Conservation (phyloP, 1,140 invertebrate species). For the Tetragonula clypearis region DNA sequence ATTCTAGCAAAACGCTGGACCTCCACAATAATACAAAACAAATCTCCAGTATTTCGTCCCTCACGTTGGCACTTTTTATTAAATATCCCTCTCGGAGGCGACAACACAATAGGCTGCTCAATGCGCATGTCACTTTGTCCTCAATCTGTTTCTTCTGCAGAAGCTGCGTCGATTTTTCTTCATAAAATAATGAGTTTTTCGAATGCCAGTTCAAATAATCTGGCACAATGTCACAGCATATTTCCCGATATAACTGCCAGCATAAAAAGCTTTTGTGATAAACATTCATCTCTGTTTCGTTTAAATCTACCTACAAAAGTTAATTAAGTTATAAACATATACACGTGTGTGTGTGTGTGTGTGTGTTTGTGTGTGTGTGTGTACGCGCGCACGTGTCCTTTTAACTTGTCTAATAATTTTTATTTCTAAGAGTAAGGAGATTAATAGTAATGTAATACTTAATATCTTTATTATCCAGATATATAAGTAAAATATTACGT, state of each 20-base stretch:
- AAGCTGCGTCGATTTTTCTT: conserved; percentile 82
- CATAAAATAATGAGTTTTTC: conserved; percentile 84
- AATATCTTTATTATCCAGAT: neutral
- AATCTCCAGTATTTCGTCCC: conserved; percentile 86
- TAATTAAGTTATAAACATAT: neutral
- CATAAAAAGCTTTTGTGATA: conserved; percentile 89
- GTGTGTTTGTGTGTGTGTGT: too few relatives aligned
- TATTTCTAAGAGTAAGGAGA: neutral
- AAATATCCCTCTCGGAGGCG: conserved; percentile 90
- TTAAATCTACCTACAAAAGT: conserved; percentile 75
- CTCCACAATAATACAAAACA: conserved; percentile 89
- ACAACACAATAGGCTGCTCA: conserved; percentile 88
- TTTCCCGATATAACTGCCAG: conserved; percentile 87
- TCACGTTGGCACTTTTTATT: conserved; percentile 84
- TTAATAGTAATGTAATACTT: neutral
- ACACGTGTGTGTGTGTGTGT: too few relatives aligned
- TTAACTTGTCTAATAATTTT: neutral
- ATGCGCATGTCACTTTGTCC: conserved; percentile 84
- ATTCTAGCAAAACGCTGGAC: conserved; percentile 88
- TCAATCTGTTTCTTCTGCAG: conserved; percentile 87
- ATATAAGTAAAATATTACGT: conserved; percentile 53
- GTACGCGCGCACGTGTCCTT: neutral
- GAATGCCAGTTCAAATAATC: conserved; percentile 79
- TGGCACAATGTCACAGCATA: conserved; percentile 55
- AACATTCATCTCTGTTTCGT: conserved; percentile 84